Evolutionary conservation across 2,113 vertebrate species (phyloP), one percentile per base, ranked within the genome.

Genomic region (Podiceps cristatus): DNA sequence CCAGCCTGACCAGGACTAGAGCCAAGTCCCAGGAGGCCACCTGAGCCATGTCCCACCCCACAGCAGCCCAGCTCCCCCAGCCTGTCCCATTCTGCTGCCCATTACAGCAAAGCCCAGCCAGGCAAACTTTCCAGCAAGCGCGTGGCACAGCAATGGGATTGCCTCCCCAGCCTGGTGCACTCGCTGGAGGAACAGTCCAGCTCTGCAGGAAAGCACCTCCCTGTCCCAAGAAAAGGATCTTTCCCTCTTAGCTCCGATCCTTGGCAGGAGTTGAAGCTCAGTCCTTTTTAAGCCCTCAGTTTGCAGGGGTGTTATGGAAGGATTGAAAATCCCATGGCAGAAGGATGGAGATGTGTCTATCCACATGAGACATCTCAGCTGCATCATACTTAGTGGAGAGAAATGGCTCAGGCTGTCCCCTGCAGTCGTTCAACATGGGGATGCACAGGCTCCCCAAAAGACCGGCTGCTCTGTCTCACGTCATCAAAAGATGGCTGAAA

Each of bases 81-180:
- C 22, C 44, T 47, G 35, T 7, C 53, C 84, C 25, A 13, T 60
- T 76, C 40, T 49, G 50, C 58, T 66, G 63, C 59, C 18, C 9
- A 22, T 35, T 31, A 40, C 0, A 0, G 19, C 44, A 55, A 88
- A 91, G 15, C 11, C 22, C 35, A 63, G 28, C 20, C 58, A 33
- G 18, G 29, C 6, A 53, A 72, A 72, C 7, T 47, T 72, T 45
- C 20, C 31, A 67, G 29, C 2, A 1, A 67, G n/a, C 0, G 0
- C 1, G 0, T 44, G 45, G n/a, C 29, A 76, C 40, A 47, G 58
- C 40, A 15, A 18, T 11, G 52, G 62, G 20, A 58, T 33, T 84
- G 33, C 15, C 67, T 28, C 20, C 24, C 7, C n/a, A 72, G 10
- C 40, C 63, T 42, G 45, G 20, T 24, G 35, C 37, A 53, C 17